A percentile compares a stretch with the other conserved stretches of the same genome.
phyloP scores from a whole-genome alignment of 2,888 invertebrate species.

The Cheilosia vulpina region DNA sequence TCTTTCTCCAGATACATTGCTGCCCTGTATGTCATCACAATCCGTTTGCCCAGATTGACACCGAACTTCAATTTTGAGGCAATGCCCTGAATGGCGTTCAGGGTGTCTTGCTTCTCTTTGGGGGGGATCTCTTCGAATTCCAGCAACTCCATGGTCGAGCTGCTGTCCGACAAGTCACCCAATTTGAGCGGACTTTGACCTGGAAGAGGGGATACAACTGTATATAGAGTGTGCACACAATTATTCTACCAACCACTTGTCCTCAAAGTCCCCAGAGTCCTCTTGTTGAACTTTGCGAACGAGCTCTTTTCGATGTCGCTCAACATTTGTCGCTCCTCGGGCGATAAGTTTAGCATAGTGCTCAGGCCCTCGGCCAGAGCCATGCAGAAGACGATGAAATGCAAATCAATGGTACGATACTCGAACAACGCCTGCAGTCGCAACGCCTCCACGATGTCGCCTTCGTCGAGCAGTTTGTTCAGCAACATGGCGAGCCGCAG shows the following conservation, averaged over 20 bases:
- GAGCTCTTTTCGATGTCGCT: conserved; percentile 82
- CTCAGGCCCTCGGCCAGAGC: conserved; percentile 86
- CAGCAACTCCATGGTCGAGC: conserved; percentile 77
- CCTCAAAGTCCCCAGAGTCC: conserved; percentile 78
- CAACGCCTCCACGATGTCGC: conserved; percentile 85
- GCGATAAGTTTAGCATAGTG: conserved; percentile 85
- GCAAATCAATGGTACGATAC: conserved; percentile 84
- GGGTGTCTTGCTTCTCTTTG: conserved; percentile 81
- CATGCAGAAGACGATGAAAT: conserved; percentile 86
- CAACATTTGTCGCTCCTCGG: conserved; percentile 86
- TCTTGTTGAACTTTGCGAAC: conserved; percentile 82
- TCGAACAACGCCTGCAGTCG: conserved; percentile 84
- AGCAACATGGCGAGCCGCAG: conserved; percentile 83
- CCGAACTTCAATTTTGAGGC: conserved; percentile 85
- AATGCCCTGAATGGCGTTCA: conserved; percentile 84
- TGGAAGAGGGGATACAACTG: conserved; percentile 15
- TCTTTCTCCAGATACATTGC: conserved; percentile 85
- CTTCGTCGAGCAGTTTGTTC: conserved; percentile 84
- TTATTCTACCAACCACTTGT: conserved; percentile 30
- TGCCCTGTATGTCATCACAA: conserved; percentile 85
- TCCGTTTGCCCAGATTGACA: conserved; percentile 84
- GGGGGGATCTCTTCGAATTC: conserved; percentile 83
- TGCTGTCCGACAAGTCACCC: conserved; percentile 80
- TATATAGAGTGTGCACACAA: too few species aligned
- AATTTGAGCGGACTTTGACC: conserved; percentile 67